A percentile compares a stretch with the other conserved stretches of the same genome.
Evolutionary conservation across 2,888 invertebrate genomes (phyloP).

Genomic region (Rapana venosa): DNA sequence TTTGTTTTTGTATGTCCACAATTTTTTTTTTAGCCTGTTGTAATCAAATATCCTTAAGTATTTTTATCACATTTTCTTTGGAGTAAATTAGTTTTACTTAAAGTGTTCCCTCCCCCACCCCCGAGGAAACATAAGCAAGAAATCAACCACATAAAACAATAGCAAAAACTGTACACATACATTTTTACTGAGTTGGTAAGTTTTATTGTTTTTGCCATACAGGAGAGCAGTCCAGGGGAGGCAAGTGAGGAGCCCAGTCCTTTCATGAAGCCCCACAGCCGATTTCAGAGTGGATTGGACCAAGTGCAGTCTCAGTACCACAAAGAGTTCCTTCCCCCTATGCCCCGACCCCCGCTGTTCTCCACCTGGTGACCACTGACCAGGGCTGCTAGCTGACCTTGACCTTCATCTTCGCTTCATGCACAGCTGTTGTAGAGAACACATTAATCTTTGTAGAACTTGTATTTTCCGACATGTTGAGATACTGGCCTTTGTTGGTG

Average conservation of each 20-base stretch:
- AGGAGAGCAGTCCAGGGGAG: slow-evolving; percentile 37
- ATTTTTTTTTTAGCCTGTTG: too few species aligned
- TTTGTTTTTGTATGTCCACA: too few species aligned
- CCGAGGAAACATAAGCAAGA: too few species aligned
- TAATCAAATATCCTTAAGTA: too few species aligned
- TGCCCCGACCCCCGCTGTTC: slow-evolving; percentile 72
- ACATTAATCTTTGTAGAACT: neutral
- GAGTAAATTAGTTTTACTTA: too few species aligned
- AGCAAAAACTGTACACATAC: neutral
- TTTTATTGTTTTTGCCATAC: neutral
- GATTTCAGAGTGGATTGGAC: slow-evolving; percentile 70
- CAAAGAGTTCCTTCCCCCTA: slow-evolving; percentile 72
- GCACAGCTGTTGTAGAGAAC: neutral
- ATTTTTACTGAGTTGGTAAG: neutral
- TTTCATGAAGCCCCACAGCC: slow-evolving; percentile 72
- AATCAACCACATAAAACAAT: too few species aligned
- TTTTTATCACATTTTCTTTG: too few species aligned
- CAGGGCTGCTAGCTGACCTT: neutral
- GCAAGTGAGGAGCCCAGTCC: slow-evolving; percentile 68
- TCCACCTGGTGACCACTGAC: slow-evolving; percentile 6
- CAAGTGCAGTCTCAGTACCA: slow-evolving; percentile 75
- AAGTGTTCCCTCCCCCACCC: too few species aligned
- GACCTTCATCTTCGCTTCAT: neutral
- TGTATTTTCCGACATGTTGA: neutral
- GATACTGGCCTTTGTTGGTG: too few species aligned